Evolutionary conservation across 2,888 invertebrate species (phyloP), one percentile per base, ranked within the genome.

Genomic region (Metalampra italica): DNA sequence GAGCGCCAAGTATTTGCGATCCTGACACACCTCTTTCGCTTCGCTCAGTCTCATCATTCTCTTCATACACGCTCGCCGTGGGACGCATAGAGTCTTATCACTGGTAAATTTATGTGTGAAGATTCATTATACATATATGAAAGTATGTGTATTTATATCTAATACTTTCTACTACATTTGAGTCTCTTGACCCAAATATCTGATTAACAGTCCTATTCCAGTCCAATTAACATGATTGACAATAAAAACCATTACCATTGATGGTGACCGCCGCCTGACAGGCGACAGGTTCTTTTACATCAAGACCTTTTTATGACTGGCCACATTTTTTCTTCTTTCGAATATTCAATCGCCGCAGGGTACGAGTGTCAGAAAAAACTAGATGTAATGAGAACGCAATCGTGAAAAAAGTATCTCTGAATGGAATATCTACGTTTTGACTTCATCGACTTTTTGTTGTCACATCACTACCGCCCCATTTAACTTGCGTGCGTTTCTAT

Each of bases 141-240:
- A n/a, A n/a, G n/a, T n/a, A n/a, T n/a, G n/a, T n/a, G n/a, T 36
- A 36, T 36, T 36, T n/a, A 36, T 7, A 11, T n/a, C n/a, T 9
- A n/a, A 44, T 15, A 34, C 9, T 9, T 36, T 34, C 11, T 11
- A 44, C 15, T 34, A 36, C n/a, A 43, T 43, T 30, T 14, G 45
- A 22, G 42, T 37, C 34, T 42, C 42, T 49, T 42, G 40, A 46
- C 46, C 34, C 34, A 41, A 41, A 46, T 41, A 41, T 30, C 37
- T n/a, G 40, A 32, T 22, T 40, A 39, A 29, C 39, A 47, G 38
- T 37, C 29, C n/a, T 12, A 51, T 62, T 66, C 57, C 60, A 67
- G 59, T 64, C 60, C 52, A 67, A 61, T 66, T 59, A 60, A 51
- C 45, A 62, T 61, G 62, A 62, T 49, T 62, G 66, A 64, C 68